phyloP scores from a whole-genome alignment of 2,888 invertebrate genomes.

The Nymphalis urticae region DNA sequence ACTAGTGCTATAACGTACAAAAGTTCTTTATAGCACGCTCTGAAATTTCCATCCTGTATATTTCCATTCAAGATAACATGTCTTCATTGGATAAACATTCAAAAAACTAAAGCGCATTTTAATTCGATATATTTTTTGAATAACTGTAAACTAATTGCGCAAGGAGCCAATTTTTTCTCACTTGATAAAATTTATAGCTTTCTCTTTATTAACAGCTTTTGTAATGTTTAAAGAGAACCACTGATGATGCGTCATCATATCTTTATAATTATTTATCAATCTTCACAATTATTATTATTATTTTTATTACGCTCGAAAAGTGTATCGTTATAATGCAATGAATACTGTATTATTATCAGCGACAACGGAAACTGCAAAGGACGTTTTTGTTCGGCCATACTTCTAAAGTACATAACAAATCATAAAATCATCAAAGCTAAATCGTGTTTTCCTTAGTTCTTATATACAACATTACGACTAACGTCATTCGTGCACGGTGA shows the following conservation, averaged over 20 bases:
- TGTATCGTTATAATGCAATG: neutral
- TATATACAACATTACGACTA: conserved; percentile 7
- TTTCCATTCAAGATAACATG: conserved; percentile 5
- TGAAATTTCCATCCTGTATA: conserved; percentile 5
- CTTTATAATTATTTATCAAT: neutral
- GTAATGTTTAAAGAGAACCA: conserved; percentile 1
- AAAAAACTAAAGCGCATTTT: neutral
- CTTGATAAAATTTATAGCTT: conserved; percentile 7
- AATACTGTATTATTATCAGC: conserved; percentile 13
- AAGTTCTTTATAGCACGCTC: neutral
- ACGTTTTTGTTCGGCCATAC: conserved; percentile 22
- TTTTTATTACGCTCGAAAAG: conserved; percentile 7
- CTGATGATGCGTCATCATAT: neutral
- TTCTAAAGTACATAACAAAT: conserved; percentile 1
- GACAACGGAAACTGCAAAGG: conserved; percentile 20
- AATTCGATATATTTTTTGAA: neutral
- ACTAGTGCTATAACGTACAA: too few relatives aligned
- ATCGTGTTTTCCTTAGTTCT: conserved; percentile 25
- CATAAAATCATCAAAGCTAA: conserved; percentile 14
- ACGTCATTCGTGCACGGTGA: conserved; percentile 10
- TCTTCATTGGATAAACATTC: neutral
- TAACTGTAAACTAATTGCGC: conserved; percentile 6
- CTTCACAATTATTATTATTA: neutral
- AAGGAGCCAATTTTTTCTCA: neutral
- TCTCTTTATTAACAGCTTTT: conserved; percentile 9